A percentile compares a stretch with the other conserved stretches of the same genome.
Evolutionary conservation across 1,140 invertebrate genomes (phyloP).

Genomic region (Brachionus sp.): DNA sequence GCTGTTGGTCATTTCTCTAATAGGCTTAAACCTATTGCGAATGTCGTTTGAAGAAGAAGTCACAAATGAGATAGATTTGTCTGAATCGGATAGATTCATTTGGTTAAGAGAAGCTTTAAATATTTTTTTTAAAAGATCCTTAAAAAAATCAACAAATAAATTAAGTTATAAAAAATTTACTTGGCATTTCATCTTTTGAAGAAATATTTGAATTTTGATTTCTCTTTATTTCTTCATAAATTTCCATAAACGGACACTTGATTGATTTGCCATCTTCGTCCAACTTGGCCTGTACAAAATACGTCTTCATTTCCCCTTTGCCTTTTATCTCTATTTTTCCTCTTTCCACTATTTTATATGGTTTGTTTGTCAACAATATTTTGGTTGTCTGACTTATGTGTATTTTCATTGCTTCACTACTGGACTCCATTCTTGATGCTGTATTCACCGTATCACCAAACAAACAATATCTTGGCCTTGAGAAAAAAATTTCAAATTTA

Average conservation of each 20-base stretch:
- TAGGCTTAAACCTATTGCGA: neutral
- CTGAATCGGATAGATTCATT: neutral
- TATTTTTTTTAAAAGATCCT: neutral
- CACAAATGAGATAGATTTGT: neutral
- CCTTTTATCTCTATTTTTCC: conserved; percentile 59
- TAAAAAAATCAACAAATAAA: neutral
- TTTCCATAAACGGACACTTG: conserved; percentile 26
- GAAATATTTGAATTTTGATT: neutral
- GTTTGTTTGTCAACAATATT: conserved; percentile 68
- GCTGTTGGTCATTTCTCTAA: neutral
- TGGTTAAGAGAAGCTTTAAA: neutral
- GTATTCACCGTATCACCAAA: conserved; percentile 91
- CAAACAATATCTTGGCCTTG: conserved; percentile 76
- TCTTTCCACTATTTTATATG: conserved; percentile 74
- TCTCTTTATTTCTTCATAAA: conserved; percentile 8
- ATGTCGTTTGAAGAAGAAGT: neutral
- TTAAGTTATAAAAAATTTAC: neutral
- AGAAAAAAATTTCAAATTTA: too few relatives aligned
- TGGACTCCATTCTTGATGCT: conserved; percentile 44
- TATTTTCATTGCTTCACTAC: conserved; percentile 72
- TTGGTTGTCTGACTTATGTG: conserved; percentile 85
- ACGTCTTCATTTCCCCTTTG: conserved; percentile 83
- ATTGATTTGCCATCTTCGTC: conserved; percentile 20
- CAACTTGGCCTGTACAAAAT: conserved; percentile 60
- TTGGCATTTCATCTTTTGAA: neutral